Evolutionary conservation across 2,113 vertebrate species (phyloP).

Genomic region (Cebidichthys violaceus): DNA sequence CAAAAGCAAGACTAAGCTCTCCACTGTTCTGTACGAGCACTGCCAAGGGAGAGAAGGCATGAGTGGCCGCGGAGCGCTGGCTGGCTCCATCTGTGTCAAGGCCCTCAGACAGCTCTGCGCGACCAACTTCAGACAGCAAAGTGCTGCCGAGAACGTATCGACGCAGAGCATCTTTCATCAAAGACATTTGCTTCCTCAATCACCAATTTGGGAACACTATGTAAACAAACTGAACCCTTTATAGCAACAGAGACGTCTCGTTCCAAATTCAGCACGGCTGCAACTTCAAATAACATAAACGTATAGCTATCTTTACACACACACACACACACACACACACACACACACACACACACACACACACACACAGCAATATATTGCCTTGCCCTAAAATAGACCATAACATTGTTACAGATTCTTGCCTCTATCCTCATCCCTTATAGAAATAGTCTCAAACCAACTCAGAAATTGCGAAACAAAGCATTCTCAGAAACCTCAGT

Average conservation of each 20-base stretch:
- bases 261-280: conserved; percentile 32
- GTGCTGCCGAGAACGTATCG: conserved; percentile 12
- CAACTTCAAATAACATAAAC: conserved; percentile 14
- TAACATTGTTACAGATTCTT: conserved; percentile 1
- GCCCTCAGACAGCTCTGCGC: conserved; percentile 51
- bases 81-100: conserved; percentile 65
- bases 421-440: not conserved
- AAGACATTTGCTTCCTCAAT: conserved; percentile 8
- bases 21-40: conserved; percentile 35
- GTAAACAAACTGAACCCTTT: conserved; percentile 41
- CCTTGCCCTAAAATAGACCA: not conserved
- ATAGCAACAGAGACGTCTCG: conserved; percentile 5
- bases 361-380: not conserved
- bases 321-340: too few relatives aligned
- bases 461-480: conserved; percentile 28
- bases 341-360: too few relatives aligned
- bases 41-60: conserved; percentile 52
- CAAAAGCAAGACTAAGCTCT: conserved; percentile 67
- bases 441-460: conserved; percentile 26
- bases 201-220: conserved; percentile 10
- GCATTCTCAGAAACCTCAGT: conserved; percentile 19
- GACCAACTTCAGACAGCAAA: conserved; percentile 53
- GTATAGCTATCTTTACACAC: too few relatives aligned
- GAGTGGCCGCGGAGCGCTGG: conserved; percentile 34
- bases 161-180: conserved; percentile 24